phyloP scores from a whole-genome alignment of 2,797 vertebrate genomes.

The Cottoperca gobio region DNA sequence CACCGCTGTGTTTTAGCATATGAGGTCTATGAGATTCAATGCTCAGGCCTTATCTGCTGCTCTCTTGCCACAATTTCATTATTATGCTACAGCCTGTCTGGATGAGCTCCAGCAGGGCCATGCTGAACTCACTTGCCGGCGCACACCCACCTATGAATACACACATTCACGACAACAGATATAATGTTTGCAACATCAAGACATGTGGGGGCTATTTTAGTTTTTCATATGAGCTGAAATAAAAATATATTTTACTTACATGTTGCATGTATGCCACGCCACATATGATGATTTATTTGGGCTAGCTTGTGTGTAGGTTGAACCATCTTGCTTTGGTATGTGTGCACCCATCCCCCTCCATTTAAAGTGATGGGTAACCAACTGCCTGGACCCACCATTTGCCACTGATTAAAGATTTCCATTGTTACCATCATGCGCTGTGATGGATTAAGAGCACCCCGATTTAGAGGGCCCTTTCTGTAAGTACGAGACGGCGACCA shows the following conservation, averaged over 20 bases:
- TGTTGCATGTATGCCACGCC: background rate
- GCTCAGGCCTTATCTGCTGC: conserved; percentile 49
- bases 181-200: conserved; percentile 7
- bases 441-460: conserved; percentile 32
- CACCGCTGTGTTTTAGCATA: conserved; percentile 53
- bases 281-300: background rate
- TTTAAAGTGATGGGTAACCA: background rate
- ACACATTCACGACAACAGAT: conserved; percentile 26
- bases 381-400: background rate
- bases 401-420: conserved; percentile 34
- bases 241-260: background rate
- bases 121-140: conserved; percentile 32
- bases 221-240: background rate
- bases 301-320: background rate
- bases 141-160: conserved; percentile 33
- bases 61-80: conserved; percentile 60
- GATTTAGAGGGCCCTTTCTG: conserved; percentile 4
- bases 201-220: background rate
- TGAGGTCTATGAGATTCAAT: conserved; percentile 45
- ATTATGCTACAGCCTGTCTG: conserved; percentile 61
- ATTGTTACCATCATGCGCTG: conserved; percentile 5
- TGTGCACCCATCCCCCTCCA: background rate
- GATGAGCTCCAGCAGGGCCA: conserved; percentile 54
- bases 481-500: background rate
- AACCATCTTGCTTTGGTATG: background rate